Evolutionary conservation across 2,113 vertebrate genomes (phyloP).

Genomic region (Chionomys nivalis): DNA sequence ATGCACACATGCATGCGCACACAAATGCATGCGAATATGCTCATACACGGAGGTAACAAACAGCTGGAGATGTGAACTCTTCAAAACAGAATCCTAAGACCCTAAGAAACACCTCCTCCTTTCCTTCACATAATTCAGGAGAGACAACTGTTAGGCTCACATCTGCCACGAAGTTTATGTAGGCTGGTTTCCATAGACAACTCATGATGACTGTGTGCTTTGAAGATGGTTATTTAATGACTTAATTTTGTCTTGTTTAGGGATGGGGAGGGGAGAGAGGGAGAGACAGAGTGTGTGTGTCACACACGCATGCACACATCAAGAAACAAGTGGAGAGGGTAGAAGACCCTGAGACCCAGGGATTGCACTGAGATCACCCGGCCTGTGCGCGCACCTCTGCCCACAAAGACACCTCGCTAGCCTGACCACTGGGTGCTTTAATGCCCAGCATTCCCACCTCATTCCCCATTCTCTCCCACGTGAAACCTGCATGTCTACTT

Average conservation of each 20-base stretch:
- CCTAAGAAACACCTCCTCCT: neutral
- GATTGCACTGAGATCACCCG: too few species aligned
- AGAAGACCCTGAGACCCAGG: neutral
- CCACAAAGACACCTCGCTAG: neutral
- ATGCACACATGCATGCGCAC: neutral
- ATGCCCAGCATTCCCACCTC: neutral
- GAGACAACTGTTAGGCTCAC: neutral
- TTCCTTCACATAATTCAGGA: neutral
- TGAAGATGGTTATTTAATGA: neutral
- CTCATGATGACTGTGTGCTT: neutral
- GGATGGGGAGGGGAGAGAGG: neutral
- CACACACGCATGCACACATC: too few species aligned
- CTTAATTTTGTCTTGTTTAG: neutral
- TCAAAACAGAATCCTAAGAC: neutral
- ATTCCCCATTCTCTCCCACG: neutral
- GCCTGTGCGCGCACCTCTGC: too few species aligned
- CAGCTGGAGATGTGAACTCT: neutral
- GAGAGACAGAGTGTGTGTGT: neutral
- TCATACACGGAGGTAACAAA: neutral
- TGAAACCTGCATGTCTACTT: constrained; percentile 5
- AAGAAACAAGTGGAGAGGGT: too few species aligned
- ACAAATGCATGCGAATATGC: too few species aligned
- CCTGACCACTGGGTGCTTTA: neutral
- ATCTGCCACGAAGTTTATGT: neutral
- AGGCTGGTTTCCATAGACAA: constrained; percentile 18